A percentile compares a stretch with the other conserved stretches of the same genome.
These are phyloP conservation scores for Himantopus leucocephalus DNA, from an alignment of 2,113 vertebrate species.

Conservation along the genomic window DNA sequence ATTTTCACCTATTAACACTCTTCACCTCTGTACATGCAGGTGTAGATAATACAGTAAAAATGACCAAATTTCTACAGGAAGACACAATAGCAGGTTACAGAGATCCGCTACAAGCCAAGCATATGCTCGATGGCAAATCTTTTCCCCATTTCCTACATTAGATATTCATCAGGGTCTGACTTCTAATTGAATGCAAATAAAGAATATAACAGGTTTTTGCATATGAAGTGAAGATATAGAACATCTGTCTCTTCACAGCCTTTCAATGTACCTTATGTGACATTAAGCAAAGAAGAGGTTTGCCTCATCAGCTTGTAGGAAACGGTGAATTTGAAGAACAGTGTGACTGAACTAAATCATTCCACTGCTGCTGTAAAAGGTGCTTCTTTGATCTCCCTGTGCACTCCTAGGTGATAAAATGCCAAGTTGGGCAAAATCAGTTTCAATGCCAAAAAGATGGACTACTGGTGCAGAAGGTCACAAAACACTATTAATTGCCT, in stretches of 20 bases:
- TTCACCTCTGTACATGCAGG: not conserved
- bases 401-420: conserved; percentile 24
- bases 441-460: conserved; percentile 49
- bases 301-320: conserved; percentile 47
- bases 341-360: conserved; percentile 28
- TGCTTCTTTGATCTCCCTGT: not conserved
- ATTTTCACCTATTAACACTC: not conserved
- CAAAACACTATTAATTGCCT: conserved; percentile 44
- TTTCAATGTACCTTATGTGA: conserved; percentile 48
- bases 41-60: not conserved
- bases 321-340: not conserved
- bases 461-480: conserved; percentile 52
- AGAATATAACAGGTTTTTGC: conserved; percentile 57
- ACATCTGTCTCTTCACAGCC: conserved; percentile 56
- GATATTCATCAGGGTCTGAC: conserved; percentile 47
- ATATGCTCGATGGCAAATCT: conserved; percentile 39
- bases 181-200: conserved; percentile 65
- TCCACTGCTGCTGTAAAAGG: conserved; percentile 15
- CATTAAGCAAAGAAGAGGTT: conserved; percentile 47
- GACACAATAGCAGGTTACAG: not conserved
- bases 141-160: conserved; percentile 24
- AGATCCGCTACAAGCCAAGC: not conserved
- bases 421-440: conserved; percentile 41
- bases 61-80: not conserved
- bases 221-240: conserved; percentile 56